phyloP scores from a whole-genome alignment of 2,797 vertebrate species.

The Sebastes hopkinsi region DNA sequence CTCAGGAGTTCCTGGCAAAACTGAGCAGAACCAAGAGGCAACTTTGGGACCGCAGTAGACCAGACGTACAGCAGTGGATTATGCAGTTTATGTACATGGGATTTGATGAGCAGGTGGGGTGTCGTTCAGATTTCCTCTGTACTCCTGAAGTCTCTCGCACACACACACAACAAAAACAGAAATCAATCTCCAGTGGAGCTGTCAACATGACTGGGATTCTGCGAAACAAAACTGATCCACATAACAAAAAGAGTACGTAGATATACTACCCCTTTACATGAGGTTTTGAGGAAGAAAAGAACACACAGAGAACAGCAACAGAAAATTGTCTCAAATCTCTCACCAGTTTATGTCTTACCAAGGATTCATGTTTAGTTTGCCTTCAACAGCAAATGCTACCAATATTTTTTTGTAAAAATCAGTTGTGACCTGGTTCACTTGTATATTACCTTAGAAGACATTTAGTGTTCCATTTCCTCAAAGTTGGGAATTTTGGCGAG shows the following conservation, averaged over 20 bases:
- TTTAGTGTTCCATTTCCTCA: neutral
- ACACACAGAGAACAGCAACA: neutral
- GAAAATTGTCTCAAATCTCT: too few species aligned
- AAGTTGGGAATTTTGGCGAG: neutral
- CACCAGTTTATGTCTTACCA: neutral
- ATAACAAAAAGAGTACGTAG: neutral
- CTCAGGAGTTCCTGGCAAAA: constrained; percentile 88
- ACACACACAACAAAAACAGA: neutral
- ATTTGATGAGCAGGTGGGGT: constrained; percentile 89
- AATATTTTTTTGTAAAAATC: neutral
- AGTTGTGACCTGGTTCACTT: neutral
- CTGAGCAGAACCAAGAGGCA: constrained; percentile 86
- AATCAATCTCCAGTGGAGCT: too few species aligned
- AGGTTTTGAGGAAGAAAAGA: neutral
- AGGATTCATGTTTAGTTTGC: neutral
- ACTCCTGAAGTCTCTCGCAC: neutral
- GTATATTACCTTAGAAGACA: neutral
- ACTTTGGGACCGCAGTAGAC: constrained; percentile 89
- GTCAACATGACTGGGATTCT: too few species aligned
- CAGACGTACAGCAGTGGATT: constrained; percentile 95
- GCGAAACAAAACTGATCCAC: neutral
- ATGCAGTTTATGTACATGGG: constrained; percentile 94
- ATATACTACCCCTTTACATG: neutral
- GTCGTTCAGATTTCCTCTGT: neutral
- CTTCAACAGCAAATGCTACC: neutral